Percentiles rank a stretch among this genome's conserved stretches.
Evolutionary conservation across 2,113 vertebrate species (phyloP).

Genomic region (Eleginops maclovinus): DNA sequence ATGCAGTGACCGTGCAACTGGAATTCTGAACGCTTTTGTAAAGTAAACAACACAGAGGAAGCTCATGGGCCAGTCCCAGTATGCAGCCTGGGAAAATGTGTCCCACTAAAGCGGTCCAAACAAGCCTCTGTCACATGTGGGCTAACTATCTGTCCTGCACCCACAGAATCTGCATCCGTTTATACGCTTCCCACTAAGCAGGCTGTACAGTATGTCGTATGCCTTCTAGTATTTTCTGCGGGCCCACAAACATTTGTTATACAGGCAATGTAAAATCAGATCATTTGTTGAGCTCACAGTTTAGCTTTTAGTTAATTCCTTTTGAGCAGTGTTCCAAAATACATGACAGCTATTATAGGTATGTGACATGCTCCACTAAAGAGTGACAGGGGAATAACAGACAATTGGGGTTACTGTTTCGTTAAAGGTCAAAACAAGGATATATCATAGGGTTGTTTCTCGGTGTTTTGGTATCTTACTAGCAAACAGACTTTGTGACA

Average conservation of each 20-base stretch:
- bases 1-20: conserved; percentile 14
- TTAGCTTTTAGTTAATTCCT: background rate
- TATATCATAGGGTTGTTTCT: conserved; percentile 4
- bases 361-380: background rate
- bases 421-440: background rate
- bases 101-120: conserved; percentile 1
- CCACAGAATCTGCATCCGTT: background rate
- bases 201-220: background rate
- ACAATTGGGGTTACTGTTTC: too few relatives aligned
- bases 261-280: background rate
- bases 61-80: background rate
- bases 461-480: background rate
- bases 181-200: background rate
- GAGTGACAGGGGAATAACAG: background rate
- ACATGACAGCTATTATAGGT: background rate
- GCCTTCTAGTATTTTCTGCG: background rate
- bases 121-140: conserved; percentile 1
- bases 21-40: conserved; percentile 19
- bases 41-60: conserved; percentile 38
- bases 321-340: background rate
- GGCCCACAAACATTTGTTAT: background rate
- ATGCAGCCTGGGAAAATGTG: conserved; percentile 26
- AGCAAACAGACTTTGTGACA: background rate
- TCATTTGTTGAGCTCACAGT: background rate
- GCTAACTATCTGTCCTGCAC: background rate